phyloP scores from a whole-genome alignment of 1,140 invertebrate species.

The Ips typographus region DNA sequence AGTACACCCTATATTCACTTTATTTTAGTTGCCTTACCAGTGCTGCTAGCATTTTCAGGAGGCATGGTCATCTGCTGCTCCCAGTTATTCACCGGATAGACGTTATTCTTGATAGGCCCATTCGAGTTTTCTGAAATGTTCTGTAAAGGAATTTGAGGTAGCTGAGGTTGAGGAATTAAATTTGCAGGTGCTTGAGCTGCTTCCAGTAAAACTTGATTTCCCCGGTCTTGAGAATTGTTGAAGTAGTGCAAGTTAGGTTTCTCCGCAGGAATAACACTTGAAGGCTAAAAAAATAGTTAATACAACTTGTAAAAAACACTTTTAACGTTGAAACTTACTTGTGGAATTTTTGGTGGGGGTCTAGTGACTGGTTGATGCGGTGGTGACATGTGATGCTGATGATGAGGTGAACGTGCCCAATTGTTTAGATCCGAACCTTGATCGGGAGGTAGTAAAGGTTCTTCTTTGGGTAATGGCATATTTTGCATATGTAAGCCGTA shows the following conservation, averaged over 20 bases:
- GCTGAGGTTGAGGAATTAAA: slow-evolving; percentile 7
- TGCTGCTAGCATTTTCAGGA: neutral
- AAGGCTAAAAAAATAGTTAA: slow-evolving; percentile 19
- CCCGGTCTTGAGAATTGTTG: slow-evolving; percentile 15
- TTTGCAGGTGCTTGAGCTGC: slow-evolving; percentile 6
- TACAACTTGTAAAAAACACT: neutral
- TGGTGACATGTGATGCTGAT: slow-evolving; percentile 20
- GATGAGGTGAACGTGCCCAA: slow-evolving; percentile 13
- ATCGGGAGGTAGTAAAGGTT: slow-evolving; percentile 23
- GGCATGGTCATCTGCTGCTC: slow-evolving; percentile 10
- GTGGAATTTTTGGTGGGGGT: slow-evolving; percentile 14
- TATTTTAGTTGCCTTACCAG: neutral
- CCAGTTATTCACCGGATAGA: slow-evolving; percentile 28
- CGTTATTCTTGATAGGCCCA: slow-evolving; percentile 29
- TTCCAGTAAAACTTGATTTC: slow-evolving; percentile 23
- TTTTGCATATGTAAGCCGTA: slow-evolving; percentile 12
- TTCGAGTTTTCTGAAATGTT: slow-evolving; percentile 6
- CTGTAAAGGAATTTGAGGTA: neutral
- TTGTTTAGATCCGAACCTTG: slow-evolving; percentile 17
- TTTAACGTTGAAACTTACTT: slow-evolving; percentile 5
- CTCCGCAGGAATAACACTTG: slow-evolving; percentile 20
- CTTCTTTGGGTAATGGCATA: slow-evolving; percentile 24
- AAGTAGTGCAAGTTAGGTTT: slow-evolving; percentile 24
- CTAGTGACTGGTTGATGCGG: slow-evolving; percentile 14
- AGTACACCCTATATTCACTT: neutral